Evolutionary conservation across 92 coral and sea anemone species (phyloP).

Genomic region (Palythoa grandis): DNA sequence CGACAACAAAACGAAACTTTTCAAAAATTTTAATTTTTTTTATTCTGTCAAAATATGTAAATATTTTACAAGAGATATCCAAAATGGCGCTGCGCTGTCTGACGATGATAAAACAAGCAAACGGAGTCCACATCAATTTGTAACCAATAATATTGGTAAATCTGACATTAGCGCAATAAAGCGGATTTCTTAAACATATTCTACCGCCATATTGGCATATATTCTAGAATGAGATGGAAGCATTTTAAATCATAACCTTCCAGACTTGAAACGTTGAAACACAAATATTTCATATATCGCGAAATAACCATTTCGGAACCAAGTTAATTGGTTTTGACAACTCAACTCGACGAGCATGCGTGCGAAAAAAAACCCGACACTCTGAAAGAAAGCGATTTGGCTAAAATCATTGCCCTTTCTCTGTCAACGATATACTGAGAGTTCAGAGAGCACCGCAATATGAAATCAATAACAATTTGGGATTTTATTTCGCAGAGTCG

Average conservation of each 20-base stretch:
- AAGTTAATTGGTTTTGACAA: neutral
- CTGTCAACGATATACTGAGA: neutral
- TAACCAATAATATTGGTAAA: neutral
- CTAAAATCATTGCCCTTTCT: neutral
- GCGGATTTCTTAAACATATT: neutral
- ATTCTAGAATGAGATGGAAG: neutral
- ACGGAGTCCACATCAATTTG: neutral
- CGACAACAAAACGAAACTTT: neutral
- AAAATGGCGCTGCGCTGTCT: constrained; percentile 12
- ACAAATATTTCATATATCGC: neutral
- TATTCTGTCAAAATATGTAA: constrained; percentile 1
- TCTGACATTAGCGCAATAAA: neutral
- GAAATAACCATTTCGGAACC: constrained; percentile 2
- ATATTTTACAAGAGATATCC: neutral
- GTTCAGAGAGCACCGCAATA: neutral
- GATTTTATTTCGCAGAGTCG: neutral
- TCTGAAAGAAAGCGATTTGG: neutral
- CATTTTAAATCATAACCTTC: neutral
- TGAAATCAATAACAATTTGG: neutral
- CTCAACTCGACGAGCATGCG: constrained; percentile 1
- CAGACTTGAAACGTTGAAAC: no score
- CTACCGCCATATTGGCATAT: neutral
- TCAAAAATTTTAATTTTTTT: neutral
- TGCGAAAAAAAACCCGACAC: neutral
- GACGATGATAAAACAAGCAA: neutral